Conservation (phyloP, 2,888 invertebrate genomes). For the Thyatira batis region DNA sequence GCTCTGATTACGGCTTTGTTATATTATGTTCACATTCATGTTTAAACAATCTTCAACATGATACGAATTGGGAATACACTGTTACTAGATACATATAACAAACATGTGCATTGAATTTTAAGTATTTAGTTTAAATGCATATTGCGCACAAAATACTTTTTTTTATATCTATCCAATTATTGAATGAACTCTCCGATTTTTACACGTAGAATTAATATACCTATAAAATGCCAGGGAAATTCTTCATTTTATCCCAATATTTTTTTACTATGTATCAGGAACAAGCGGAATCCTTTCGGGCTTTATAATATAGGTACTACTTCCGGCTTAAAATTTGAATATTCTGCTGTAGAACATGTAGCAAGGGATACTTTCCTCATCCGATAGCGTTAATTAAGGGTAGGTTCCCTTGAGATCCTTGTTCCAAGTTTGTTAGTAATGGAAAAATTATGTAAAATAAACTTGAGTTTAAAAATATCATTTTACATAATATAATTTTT, state of each 20-base stretch:
- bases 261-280: neutral
- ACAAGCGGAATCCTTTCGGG: neutral
- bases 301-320: neutral
- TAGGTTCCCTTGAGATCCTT: neutral
- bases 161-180: too few relatives aligned
- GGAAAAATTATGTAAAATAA: neutral
- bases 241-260: too few relatives aligned
- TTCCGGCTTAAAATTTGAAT: neutral
- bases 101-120: too few relatives aligned
- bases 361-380: neutral
- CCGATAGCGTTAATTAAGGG: neutral
- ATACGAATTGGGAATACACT: too few relatives aligned
- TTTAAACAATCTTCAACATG: too few relatives aligned
- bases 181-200: too few relatives aligned
- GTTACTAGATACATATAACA: too few relatives aligned
- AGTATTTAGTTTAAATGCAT: too few relatives aligned
- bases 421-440: neutral
- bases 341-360: neutral
- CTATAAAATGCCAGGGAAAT: too few relatives aligned
- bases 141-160: too few relatives aligned
- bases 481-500: too few relatives aligned
- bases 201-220: too few relatives aligned
- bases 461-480: neutral
- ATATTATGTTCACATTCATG: neutral
- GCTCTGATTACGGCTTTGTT: neutral